Conservation (phyloP, 2,888 invertebrate genomes). For the Monoplex corrugatus region DNA sequence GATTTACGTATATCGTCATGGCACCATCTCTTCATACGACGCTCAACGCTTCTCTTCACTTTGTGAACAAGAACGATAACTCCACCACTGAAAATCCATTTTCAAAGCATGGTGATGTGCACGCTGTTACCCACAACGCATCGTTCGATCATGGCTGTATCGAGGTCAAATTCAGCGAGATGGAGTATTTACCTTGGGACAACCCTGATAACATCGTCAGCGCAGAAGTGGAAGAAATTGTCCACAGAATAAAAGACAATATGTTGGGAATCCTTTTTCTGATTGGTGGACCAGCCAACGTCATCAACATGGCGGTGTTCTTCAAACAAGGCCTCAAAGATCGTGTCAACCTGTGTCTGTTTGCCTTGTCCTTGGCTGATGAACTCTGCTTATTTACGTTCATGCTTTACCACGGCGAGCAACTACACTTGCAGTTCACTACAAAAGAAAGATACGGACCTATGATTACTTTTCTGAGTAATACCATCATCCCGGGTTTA, state of each 20-base stretch:
- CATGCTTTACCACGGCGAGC: background rate
- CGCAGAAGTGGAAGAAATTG: background rate
- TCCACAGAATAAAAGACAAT: background rate
- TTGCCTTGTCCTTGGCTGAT: background rate
- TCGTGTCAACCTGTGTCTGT: background rate
- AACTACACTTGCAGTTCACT: background rate
- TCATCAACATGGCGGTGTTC: slow-evolving; percentile 31
- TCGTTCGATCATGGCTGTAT: background rate
- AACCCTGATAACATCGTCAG: background rate
- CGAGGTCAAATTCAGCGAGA: background rate
- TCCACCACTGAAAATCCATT: background rate
- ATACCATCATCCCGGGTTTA: background rate
- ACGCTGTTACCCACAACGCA: background rate
- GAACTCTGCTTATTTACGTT: background rate
- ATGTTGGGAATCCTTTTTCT: background rate
- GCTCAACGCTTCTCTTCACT: background rate
- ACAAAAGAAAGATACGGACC: background rate
- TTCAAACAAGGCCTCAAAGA: background rate
- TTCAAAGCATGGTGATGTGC: background rate
- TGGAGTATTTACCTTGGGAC: slow-evolving; percentile 17
- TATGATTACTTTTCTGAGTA: background rate
- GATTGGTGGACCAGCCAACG: background rate
- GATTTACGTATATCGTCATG: too few relatives aligned
- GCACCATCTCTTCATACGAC: too few relatives aligned
- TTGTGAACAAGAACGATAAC: background rate